Evolutionary conservation across 2,113 vertebrate species (phyloP), one percentile per base, ranked within the genome.

Genomic region (Nettapus auritus): DNA sequence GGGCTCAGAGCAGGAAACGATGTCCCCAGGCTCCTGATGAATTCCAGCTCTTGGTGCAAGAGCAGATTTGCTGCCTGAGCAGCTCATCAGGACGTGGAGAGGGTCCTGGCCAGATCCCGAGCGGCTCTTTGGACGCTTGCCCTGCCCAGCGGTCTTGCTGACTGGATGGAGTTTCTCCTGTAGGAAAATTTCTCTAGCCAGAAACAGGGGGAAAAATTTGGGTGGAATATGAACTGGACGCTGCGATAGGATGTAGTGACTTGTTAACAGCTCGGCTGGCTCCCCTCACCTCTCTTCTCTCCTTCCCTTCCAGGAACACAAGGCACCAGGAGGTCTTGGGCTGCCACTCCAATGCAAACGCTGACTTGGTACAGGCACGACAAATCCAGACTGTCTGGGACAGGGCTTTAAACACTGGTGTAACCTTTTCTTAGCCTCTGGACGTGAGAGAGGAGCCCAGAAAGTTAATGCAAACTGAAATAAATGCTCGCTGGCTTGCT

Each of bases 171-270:
- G 60, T 82, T 73, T 79, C 89, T 94, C 86, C 86, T 87, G 66
- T 92, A 89, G 94, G 96, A 97, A 97, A 96, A 94, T 91, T 93
- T 94, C 91, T 93, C 48, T 17, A 82, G 93, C 94, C 95, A 96
- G 81, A 82, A 90, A 93, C 44, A 52, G 77, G 70, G 86, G 36
- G 46, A 11, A 23, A 89, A 88, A 66, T 7, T 44, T 83, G 75
- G 76, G 95, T 91, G 76, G 82, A 93, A 96, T 89, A 92, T 4
- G 77, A 96, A 93, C 74, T 95, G 81, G 73, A 93, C 25, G 69
- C 90, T 92, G 78, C 86, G 89, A 40, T 69, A 97, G 95, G 86
- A 95, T 91, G 95, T 82, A 93, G 91, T 76, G 94, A 95, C 68
- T 97, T 89, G 77, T 66, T 94, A 88, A 91, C 33, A 90, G 89